A percentile compares a stretch with the other conserved stretches of the same genome.
Conservation (phyloP, 2,113 vertebrate species). For the Mustelus asterias region DNA sequence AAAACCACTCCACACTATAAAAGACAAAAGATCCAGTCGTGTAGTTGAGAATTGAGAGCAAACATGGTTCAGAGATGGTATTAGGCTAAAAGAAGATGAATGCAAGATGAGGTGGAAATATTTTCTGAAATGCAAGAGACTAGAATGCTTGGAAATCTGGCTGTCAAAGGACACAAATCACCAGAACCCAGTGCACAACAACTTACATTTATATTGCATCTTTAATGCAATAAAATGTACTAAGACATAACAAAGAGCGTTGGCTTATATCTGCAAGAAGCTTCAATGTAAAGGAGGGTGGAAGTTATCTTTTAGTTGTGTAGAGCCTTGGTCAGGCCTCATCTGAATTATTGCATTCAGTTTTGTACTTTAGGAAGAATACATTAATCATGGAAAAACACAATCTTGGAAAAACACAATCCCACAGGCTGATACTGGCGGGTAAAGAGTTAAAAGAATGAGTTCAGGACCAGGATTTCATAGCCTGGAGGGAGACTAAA, state of each 20-base stretch:
- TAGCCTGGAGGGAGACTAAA: no score
- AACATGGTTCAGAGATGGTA: not conserved
- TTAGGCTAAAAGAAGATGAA: not conserved
- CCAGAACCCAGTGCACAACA: not conserved
- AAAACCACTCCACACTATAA: not conserved
- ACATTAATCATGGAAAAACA: not conserved
- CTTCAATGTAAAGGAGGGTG: not conserved
- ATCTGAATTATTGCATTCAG: not conserved
- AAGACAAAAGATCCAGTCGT: not conserved
- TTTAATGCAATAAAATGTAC: no score
- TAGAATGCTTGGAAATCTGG: not conserved
- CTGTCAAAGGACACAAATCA: not conserved
- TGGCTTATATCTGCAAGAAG: not conserved
- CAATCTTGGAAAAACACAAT: not conserved
- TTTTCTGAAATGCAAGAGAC: not conserved
- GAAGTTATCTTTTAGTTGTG: not conserved
- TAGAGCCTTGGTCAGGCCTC: not conserved
- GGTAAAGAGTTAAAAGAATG: not conserved
- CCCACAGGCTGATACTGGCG: not conserved
- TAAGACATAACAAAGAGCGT: not conserved
- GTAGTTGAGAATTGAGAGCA: not conserved
- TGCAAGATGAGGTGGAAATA: not conserved
- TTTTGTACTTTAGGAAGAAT: not conserved
- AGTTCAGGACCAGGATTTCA: no score
- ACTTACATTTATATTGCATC: no score